Conservation (phyloP, 2,113 vertebrate genomes). For the Proteles cristata region DNA sequence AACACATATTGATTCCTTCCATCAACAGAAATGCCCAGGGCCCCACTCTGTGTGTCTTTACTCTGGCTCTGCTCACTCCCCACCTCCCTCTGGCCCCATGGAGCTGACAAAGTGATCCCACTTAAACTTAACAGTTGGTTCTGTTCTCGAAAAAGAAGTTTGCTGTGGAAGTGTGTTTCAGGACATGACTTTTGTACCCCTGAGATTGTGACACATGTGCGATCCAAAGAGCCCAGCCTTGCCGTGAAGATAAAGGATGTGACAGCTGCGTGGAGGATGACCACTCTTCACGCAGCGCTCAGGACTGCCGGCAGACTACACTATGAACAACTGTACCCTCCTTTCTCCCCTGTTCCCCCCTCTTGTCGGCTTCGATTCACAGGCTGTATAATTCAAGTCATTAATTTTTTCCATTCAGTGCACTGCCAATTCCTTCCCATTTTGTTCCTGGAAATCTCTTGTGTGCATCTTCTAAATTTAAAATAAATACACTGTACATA, state of each 20-base stretch:
- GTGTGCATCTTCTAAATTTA: constrained; percentile 75
- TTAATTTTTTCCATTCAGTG: constrained; percentile 83
- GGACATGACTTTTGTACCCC: neutral
- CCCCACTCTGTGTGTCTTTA: neutral
- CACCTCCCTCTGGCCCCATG: neutral
- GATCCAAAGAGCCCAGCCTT: neutral
- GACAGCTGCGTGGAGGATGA: neutral
- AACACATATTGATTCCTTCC: neutral
- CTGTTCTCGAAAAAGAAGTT: neutral
- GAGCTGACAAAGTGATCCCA: neutral
- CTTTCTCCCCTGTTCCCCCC: constrained; percentile 15
- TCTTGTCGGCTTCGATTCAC: constrained; percentile 56
- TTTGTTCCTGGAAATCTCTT: constrained; percentile 80
- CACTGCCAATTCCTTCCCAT: constrained; percentile 75
- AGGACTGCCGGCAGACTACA: neutral
- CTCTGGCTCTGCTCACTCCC: neutral
- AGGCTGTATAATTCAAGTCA: constrained; percentile 73
- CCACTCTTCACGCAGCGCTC: neutral
- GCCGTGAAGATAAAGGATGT: constrained; percentile 8
- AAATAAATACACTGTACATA: constrained; percentile 81
- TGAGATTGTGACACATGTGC: neutral
- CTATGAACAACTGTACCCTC: neutral
- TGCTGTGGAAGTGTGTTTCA: neutral
- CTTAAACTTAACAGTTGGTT: neutral
- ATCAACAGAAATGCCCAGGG: neutral